Conservation (phyloP, 2,797 vertebrate species). For the Morus bassanus region DNA sequence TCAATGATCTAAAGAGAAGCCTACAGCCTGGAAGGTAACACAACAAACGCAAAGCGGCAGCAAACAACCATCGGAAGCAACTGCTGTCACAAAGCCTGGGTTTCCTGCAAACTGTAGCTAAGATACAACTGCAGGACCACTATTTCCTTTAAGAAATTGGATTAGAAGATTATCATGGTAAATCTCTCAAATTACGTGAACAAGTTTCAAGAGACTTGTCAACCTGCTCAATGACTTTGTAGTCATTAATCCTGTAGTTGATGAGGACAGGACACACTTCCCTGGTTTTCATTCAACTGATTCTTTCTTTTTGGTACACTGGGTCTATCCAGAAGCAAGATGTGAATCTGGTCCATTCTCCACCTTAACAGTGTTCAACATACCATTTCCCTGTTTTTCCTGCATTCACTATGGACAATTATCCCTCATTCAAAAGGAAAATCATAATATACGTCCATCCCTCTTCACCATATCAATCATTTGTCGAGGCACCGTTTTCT, state of each 20-base stretch:
- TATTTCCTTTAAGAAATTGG: neutral
- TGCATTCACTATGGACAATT: neutral
- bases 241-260: neutral
- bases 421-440: neutral
- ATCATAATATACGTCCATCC: rapidly evolving
- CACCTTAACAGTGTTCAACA: neutral
- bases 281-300: neutral
- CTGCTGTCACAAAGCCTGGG: neutral
- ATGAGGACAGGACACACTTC: neutral
- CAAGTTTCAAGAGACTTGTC: neutral
- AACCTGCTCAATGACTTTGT: neutral
- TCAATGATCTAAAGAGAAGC: neutral
- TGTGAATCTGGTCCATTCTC: neutral
- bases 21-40: neutral
- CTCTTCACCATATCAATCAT: rapidly evolving
- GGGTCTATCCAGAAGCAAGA: neutral
- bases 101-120: neutral
- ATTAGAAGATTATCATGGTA: rapidly evolving
- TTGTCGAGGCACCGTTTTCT: neutral
- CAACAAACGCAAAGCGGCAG: neutral
- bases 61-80: neutral
- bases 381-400: neutral
- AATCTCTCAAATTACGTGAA: neutral
- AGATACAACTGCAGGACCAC: neutral
- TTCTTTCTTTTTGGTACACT: neutral